Percentiles rank a stretch among this genome's conserved stretches.
Evolutionary conservation across 2,888 invertebrate genomes (phyloP).

Genomic region (Rhagophthalmus giganteus): DNA sequence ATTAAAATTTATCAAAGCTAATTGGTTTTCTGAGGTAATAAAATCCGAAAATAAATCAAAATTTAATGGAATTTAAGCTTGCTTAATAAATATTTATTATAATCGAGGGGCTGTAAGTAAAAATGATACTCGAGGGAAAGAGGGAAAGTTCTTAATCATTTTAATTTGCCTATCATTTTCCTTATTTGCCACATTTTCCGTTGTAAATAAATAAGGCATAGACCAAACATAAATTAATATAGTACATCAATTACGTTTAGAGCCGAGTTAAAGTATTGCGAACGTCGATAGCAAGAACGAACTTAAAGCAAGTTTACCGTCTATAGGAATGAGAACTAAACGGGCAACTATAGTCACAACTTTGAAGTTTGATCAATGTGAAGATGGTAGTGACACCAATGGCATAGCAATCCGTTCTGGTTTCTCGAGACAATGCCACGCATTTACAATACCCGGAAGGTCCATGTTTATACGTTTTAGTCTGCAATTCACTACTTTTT

Average conservation of each 20-base stretch:
- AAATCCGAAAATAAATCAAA: constrained; percentile 31
- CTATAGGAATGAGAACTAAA: constrained; percentile 24
- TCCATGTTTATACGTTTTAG: constrained; percentile 27
- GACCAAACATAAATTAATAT: constrained; percentile 18
- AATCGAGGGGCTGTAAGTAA: constrained; percentile 27
- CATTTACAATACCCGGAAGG: constrained; percentile 30
- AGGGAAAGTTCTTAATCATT: constrained; percentile 25
- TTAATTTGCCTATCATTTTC: constrained; percentile 16
- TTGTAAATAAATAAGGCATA: constrained; percentile 15
- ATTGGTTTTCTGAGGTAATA: constrained; percentile 25
- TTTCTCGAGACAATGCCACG: constrained; percentile 34
- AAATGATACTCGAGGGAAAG: constrained; percentile 25
- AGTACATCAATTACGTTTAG: constrained; percentile 11
- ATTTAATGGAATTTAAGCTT: constrained; percentile 28
- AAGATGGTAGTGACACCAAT: constrained; percentile 41
- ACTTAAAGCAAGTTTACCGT: constrained; percentile 11
- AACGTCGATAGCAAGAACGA: constrained; percentile 20
- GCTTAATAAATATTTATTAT: constrained; percentile 30
- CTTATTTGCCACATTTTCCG: constrained; percentile 16
- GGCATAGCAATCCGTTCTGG: constrained; percentile 32
- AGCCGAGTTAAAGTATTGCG: constrained; percentile 12
- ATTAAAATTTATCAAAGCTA: constrained; percentile 26
- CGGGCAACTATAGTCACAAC: constrained; percentile 35
- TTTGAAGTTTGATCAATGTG: constrained; percentile 42
- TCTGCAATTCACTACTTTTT: constrained; percentile 27